Percentiles rank a stretch among this genome's conserved stretches.
These are phyloP conservation scores for Phodopus roborovskii DNA, from an alignment of 2,113 vertebrate genomes.

Conservation along the genomic window DNA sequence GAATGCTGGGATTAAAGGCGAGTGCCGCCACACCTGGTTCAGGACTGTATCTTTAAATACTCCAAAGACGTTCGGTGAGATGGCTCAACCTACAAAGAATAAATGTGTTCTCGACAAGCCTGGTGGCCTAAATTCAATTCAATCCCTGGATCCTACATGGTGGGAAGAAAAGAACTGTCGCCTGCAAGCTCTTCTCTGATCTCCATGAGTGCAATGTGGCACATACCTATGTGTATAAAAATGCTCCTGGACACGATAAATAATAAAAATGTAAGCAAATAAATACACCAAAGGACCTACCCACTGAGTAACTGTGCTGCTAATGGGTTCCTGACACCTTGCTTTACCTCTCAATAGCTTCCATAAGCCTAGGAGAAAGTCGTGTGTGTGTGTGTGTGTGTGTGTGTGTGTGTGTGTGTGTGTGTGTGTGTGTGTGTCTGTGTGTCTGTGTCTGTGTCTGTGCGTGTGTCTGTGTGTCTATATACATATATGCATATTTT, in stretches of 20 bases:
- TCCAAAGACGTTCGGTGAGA: too few species aligned
- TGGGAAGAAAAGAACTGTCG: neutral
- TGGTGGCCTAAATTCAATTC: neutral
- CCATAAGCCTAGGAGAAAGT: neutral
- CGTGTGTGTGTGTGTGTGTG: too few species aligned
- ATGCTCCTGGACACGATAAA: too few species aligned
- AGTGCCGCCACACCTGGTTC: too few species aligned
- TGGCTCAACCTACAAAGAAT: too few species aligned
- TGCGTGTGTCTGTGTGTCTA: neutral
- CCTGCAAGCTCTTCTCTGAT: neutral
- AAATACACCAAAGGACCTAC: slow-evolving; percentile 71
- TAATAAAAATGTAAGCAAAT: neutral
- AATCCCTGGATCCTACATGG: neutral
- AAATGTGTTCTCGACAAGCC: too few species aligned
- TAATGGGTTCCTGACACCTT: slow-evolving; percentile 78
- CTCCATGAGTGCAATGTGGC: too few species aligned
- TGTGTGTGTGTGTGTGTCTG: slow-evolving; percentile 6
- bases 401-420: too few species aligned
- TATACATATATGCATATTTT: slow-evolving; percentile 40
- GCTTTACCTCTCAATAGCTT: slow-evolving; percentile 34
- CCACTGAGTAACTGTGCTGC: slow-evolving; percentile 74
- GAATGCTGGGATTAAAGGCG: neutral
- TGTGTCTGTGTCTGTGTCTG: too few species aligned
- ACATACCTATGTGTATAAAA: neutral
- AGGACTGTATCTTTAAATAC: neutral